Evolutionary conservation across 2,113 vertebrate genomes (phyloP).

Genomic region (Rhagologus leucostigma): DNA sequence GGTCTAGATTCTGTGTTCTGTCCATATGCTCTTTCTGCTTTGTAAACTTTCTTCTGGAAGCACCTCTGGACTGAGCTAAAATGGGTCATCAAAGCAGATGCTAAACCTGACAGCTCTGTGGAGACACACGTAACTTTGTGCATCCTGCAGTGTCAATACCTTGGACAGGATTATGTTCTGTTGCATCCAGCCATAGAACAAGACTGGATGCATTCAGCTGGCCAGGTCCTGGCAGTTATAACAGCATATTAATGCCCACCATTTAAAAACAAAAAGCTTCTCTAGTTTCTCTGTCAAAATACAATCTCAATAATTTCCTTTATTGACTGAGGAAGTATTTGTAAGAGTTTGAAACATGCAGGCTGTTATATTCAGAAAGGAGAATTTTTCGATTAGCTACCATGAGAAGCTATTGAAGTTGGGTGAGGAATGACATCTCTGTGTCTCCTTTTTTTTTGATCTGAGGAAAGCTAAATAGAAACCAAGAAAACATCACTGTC

Average conservation of each 20-base stretch:
- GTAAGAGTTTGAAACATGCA: neutral
- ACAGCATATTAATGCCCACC: neutral
- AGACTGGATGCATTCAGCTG: neutral
- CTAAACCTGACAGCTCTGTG: neutral
- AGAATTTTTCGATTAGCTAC: neutral
- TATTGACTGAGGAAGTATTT: neutral
- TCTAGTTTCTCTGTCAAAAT: neutral
- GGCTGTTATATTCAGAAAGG: neutral
- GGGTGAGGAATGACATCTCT: neutral
- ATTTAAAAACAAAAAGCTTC: neutral
- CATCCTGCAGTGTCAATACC: neutral
- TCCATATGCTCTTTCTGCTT: neutral
- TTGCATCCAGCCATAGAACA: neutral
- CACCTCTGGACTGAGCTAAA: neutral
- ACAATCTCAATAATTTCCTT: neutral
- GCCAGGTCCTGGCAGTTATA: neutral
- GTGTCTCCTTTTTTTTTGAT: neutral
- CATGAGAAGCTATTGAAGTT: neutral
- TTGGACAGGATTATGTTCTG: neutral
- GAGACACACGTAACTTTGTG: neutral
- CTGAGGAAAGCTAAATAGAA: neutral
- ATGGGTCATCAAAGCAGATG: neutral
- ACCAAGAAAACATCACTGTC: neutral
- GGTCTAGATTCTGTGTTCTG: neutral
- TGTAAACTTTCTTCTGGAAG: neutral